Conservation (phyloP, 1,140 invertebrate genomes). For the Trachelipus rathkii region DNA sequence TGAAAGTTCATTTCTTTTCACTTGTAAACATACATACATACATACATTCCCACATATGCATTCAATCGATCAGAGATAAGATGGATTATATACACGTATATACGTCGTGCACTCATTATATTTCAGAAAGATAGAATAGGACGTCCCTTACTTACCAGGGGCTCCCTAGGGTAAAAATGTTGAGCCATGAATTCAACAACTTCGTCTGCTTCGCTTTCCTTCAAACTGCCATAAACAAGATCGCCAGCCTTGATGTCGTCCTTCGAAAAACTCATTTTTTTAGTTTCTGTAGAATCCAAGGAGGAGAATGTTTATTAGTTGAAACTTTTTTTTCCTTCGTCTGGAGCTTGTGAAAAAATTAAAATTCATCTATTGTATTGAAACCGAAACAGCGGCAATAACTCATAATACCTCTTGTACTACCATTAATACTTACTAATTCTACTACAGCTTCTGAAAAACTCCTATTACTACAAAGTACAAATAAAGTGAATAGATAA, state of each 20-base stretch:
- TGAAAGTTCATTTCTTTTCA: too few species aligned
- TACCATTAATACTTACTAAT: neutral
- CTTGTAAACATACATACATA: too few species aligned
- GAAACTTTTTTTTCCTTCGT: neutral
- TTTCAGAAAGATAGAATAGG: too few species aligned
- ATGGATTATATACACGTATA: too few species aligned
- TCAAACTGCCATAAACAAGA: slow-evolving; percentile 26
- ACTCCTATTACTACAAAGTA: too few species aligned
- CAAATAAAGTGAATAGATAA: too few species aligned
- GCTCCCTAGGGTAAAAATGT: slow-evolving; percentile 39
- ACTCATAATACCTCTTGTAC: neutral
- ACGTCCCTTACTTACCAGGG: slow-evolving; percentile 17
- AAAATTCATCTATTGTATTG: neutral
- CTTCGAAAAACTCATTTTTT: too few species aligned
- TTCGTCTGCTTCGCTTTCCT: slow-evolving; percentile 25
- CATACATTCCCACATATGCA: too few species aligned
- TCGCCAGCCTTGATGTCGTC: neutral
- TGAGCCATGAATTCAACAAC: slow-evolving; percentile 38
- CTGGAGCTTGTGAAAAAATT: neutral
- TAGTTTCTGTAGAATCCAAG: too few species aligned
- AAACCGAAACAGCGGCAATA: neutral
- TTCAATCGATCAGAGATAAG: too few species aligned
- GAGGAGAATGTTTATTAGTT: neutral
- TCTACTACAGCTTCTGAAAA: too few species aligned
- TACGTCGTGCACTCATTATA: too few species aligned